Percentiles rank a stretch among this genome's conserved stretches.
These are phyloP conservation scores for Cyphomyrmex costatus DNA, from an alignment of 1,140 invertebrate genomes.

Conservation along the genomic window DNA sequence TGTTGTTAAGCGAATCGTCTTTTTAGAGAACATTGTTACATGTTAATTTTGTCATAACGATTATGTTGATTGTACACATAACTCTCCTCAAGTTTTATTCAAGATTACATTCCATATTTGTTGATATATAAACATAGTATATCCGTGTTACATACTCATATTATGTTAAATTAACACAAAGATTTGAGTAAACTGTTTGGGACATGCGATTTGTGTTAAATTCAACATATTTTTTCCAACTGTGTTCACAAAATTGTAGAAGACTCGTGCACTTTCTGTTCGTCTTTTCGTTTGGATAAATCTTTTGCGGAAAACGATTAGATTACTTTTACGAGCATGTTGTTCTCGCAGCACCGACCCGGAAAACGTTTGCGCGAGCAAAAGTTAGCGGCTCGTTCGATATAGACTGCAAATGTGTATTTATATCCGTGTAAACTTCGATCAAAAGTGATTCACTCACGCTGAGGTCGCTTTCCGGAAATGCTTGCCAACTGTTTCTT, in stretches of 20 bases:
- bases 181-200: too few species aligned
- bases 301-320: neutral
- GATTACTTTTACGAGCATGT: neutral
- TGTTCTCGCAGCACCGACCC: neutral
- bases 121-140: too few species aligned
- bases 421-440: constrained; percentile 19
- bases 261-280: neutral
- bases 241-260: neutral
- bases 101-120: too few species aligned
- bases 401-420: constrained; percentile 21
- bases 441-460: constrained; percentile 67
- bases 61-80: too few species aligned
- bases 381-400: constrained; percentile 34
- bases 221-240: too few species aligned
- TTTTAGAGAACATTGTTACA: too few species aligned
- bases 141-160: too few species aligned
- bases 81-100: too few species aligned
- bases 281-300: neutral
- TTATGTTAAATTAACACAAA: too few species aligned
- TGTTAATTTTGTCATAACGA: too few species aligned
- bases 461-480: constrained; percentile 54
- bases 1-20: too few species aligned
- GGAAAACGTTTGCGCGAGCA: constrained; percentile 14
- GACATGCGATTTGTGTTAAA: too few species aligned
- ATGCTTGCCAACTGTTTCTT: constrained; percentile 16